These are phyloP conservation scores for Napeogenes inachia DNA, from an alignment of 2,888 invertebrate species.

Conservation along the genomic window DNA sequence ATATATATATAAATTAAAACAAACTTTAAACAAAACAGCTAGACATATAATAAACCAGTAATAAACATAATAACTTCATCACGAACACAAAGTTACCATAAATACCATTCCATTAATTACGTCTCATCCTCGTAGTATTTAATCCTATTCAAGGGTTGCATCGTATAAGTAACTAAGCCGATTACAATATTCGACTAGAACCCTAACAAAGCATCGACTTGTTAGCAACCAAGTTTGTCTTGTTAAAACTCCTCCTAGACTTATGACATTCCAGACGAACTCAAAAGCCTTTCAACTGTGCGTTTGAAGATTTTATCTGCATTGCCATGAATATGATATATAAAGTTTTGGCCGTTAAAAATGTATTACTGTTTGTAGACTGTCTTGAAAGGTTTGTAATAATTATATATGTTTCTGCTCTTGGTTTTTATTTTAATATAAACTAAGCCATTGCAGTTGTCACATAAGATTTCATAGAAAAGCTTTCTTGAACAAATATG, in stretches of 20 bases:
- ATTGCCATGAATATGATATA: conserved; percentile 24
- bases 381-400: too few relatives aligned
- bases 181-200: conserved; percentile 49
- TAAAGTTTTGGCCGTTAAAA: too few relatives aligned
- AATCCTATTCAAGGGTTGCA: conserved; percentile 45
- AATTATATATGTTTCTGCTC: too few relatives aligned
- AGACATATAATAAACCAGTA: background rate
- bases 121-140: conserved; percentile 36
- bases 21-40: background rate
- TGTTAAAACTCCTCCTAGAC: conserved; percentile 51
- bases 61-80: background rate
- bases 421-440: too few relatives aligned
- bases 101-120: conserved; percentile 38
- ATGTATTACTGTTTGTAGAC: too few relatives aligned
- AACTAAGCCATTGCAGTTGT: too few relatives aligned
- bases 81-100: conserved; percentile 20
- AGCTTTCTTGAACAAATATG: too few relatives aligned
- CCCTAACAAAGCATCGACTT: conserved; percentile 48
- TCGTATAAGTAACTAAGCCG: conserved; percentile 53
- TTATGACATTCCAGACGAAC: conserved; percentile 43
- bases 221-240: conserved; percentile 60
- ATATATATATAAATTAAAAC: too few relatives aligned
- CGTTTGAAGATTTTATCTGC: conserved; percentile 35
- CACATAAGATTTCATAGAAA: too few relatives aligned
- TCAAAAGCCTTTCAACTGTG: conserved; percentile 34